These are phyloP conservation scores for Allophyes oxyacanthae DNA, from an alignment of 2,888 invertebrate species.

Conservation along the genomic window DNA sequence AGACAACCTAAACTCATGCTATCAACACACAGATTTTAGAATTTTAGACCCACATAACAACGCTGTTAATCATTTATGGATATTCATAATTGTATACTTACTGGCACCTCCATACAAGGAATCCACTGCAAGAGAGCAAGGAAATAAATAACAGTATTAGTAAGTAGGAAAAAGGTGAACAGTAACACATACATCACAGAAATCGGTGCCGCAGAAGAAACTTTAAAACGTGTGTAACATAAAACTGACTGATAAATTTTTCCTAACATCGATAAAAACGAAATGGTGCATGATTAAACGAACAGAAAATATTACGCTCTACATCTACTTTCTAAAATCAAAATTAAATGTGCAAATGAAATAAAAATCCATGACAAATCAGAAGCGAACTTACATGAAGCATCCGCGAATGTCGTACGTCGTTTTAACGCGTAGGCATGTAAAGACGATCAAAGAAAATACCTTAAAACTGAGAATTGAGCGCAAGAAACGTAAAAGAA, in stretches of 20 bases:
- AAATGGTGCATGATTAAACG: slow-evolving; percentile 85
- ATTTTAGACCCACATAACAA: slow-evolving; percentile 51
- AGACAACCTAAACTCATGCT: slow-evolving; percentile 52
- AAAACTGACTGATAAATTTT: slow-evolving; percentile 42
- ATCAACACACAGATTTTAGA: slow-evolving; percentile 38
- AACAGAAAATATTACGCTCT: slow-evolving; percentile 74
- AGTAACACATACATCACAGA: slow-evolving; percentile 64
- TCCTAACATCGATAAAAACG: slow-evolving; percentile 70
- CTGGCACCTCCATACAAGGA: slow-evolving; percentile 93
- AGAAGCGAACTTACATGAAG: slow-evolving; percentile 87
- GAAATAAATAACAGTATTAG: slow-evolving; percentile 81
- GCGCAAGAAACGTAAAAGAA: slow-evolving; percentile 75
- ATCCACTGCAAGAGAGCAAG: slow-evolving; percentile 90
- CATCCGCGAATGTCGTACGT: slow-evolving; percentile 80
- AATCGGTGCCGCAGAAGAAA: slow-evolving; percentile 66
- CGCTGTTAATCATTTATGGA: slow-evolving; percentile 36
- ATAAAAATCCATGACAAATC: slow-evolving; percentile 65
- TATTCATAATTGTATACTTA: slow-evolving; percentile 81
- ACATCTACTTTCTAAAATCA: slow-evolving; percentile 73
- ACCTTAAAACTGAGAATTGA: slow-evolving; percentile 81
- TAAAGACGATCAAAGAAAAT: slow-evolving; percentile 82
- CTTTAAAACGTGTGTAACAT: slow-evolving; percentile 59
- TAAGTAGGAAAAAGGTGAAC: slow-evolving; percentile 53
- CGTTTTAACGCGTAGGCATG: slow-evolving; percentile 83
- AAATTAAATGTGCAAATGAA: slow-evolving; percentile 80